Evolutionary conservation across 2,888 invertebrate species (phyloP), one percentile per base, ranked within the genome.

Genomic region (Aspidapion aeneum): DNA sequence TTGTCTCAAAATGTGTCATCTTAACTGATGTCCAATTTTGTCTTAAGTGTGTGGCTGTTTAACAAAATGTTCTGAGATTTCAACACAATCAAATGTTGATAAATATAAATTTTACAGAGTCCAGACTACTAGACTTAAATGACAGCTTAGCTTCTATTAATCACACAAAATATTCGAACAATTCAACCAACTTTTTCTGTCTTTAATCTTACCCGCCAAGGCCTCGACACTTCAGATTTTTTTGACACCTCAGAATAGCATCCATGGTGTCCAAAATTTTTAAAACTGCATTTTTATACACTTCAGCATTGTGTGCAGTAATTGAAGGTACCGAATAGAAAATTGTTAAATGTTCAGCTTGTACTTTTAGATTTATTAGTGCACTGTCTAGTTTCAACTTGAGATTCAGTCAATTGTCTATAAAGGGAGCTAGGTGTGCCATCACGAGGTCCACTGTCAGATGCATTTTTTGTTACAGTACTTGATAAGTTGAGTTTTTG

Each of bases 241-340:
- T 35, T 3, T 12, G 35, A 35, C 3, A 35, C 35, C 12, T 35
- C 35, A 7, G 3, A 12, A 35, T 96, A 60, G 91, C 88, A 81
- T 97, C 96, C 82, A 97, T 93, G 21, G 94, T 89, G 80, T 97
- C 96, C 76, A 96, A 96, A 35, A 96, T 92, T 78, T 94, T 94
- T 65, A 93, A 92, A 0, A 98, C 96, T 18, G 94, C 91, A 79
- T 94, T 94, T 80, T 93, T 90, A 76, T 96, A 96, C 1, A 93
- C 91, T 78, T 95, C 95, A 74, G 96, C 90, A 79, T 96, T 96
- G 75, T 94, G 94, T 22, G 95, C 94, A 0, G 96, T 96, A 64
- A 97, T 86, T 0, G 95, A 93, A 1, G 96, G 96, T 75, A 96
- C 93, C 71, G 91, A 91, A 76, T 92, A 91, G 63, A 93, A 80